Evolutionary conservation across 2,113 vertebrate genomes (phyloP).

Genomic region (Brachypodius melanocephalos): DNA sequence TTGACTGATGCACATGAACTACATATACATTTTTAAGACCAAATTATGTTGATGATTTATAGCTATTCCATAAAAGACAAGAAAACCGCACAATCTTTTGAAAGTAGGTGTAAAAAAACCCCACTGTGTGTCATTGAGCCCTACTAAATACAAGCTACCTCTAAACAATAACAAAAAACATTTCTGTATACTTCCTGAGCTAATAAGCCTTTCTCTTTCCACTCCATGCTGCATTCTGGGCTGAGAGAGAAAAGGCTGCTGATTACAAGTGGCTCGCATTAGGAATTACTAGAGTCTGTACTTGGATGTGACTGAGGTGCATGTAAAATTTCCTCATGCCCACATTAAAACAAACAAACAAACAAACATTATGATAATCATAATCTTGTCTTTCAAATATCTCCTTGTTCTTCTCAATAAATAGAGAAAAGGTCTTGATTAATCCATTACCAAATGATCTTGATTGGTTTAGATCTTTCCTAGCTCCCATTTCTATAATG

Average conservation of each 20-base stretch:
- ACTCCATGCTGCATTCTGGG: not conserved
- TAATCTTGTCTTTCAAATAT: not conserved
- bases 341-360: not conserved
- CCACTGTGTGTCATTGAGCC: not conserved
- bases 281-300: not conserved
- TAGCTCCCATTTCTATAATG: not conserved
- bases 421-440: not conserved
- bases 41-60: not conserved
- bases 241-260: not conserved
- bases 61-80: not conserved
- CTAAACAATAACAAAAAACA: not conserved
- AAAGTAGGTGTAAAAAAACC: not conserved
- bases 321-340: not conserved
- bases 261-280: not conserved
- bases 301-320: not conserved
- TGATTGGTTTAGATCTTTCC: not conserved
- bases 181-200: not conserved
- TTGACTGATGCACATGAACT: not conserved
- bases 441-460: not conserved
- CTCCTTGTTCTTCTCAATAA: not conserved
- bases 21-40: not conserved
- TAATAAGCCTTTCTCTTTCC: not conserved
- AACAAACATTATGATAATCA: not conserved
- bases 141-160: not conserved
- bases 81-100: rapidly evolving